Conservation (phyloP, 2,797 vertebrate species). For the Danio kyathit region DNA sequence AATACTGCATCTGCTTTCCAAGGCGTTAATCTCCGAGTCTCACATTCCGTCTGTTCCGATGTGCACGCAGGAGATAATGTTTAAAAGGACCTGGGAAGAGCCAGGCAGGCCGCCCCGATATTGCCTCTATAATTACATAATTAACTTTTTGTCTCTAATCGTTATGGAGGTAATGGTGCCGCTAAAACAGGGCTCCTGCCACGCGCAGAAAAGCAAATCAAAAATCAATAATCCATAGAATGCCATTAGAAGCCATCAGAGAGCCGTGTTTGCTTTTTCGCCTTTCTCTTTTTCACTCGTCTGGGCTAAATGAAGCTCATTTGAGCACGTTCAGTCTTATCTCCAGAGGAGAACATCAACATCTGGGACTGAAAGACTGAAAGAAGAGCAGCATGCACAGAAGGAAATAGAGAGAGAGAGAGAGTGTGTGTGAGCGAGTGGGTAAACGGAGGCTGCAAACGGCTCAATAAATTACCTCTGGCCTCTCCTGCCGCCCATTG, state of each 20-base stretch:
- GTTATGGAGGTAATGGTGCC: conserved; percentile 99
- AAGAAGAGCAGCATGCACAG: conserved; percentile 82
- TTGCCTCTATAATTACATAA: conserved; percentile 99
- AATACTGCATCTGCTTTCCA: conserved; percentile 99
- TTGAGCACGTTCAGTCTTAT: conserved; percentile 92
- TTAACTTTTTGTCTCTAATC: conserved; percentile 99
- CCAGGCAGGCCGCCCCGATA: conserved; percentile 99
- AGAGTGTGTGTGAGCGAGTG: conserved; percentile 50
- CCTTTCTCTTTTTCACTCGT: conserved; percentile 56
- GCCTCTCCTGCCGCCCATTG: conserved; percentile 95
- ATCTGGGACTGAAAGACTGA: conserved; percentile 86
- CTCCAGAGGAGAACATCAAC: conserved; percentile 92
- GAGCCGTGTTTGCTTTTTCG: conserved; percentile 47
- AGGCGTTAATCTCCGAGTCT: conserved; percentile 99
- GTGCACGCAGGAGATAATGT: conserved; percentile 99
- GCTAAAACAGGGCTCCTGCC: conserved; percentile 96
- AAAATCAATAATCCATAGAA: conserved; percentile 99
- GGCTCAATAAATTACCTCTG: conserved; percentile 97
- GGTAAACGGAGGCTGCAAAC: conserved; percentile 82
- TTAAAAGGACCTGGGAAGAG: conserved; percentile 99
- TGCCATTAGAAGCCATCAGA: conserved; percentile 90
- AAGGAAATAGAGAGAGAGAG: conserved; percentile 56
- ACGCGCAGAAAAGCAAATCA: conserved; percentile 96
- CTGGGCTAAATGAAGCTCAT: conserved; percentile 96
- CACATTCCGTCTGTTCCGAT: conserved; percentile 99